These are phyloP conservation scores for Channa maculata DNA, from an alignment of 2,113 vertebrate species.

Conservation along the genomic window DNA sequence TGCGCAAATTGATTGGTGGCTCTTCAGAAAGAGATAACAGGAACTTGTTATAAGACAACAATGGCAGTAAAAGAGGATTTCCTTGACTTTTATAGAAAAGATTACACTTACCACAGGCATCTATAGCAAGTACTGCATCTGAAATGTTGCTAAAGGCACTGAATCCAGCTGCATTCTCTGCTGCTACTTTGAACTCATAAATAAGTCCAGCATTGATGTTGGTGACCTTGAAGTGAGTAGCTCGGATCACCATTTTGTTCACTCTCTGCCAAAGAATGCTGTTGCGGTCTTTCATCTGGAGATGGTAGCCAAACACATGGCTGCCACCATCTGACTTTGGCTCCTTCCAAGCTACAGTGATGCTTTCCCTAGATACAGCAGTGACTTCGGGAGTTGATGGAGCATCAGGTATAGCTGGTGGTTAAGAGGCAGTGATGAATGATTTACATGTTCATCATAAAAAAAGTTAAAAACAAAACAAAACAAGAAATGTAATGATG, in stretches of 20 bases:
- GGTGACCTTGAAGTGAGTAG: slow-evolving; percentile 93
- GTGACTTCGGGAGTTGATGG: slow-evolving; percentile 93
- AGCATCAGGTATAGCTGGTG: slow-evolving; percentile 89
- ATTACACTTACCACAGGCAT: slow-evolving; percentile 92
- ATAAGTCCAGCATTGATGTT: slow-evolving; percentile 92
- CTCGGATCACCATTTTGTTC: slow-evolving; percentile 94
- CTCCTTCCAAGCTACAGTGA: slow-evolving; percentile 93
- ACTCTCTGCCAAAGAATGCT: slow-evolving; percentile 96
- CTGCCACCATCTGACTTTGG: slow-evolving; percentile 94
- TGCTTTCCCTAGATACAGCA: slow-evolving; percentile 90
- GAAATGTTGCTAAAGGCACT: slow-evolving; percentile 92
- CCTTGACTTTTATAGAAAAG: background rate
- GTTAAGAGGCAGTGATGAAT: slow-evolving; percentile 15
- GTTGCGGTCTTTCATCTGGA: slow-evolving; percentile 98
- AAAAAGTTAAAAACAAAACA: background rate
- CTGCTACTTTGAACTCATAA: slow-evolving; percentile 97
- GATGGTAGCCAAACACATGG: slow-evolving; percentile 92
- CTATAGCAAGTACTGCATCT: slow-evolving; percentile 95
- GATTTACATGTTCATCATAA: background rate
- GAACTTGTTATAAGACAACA: background rate
- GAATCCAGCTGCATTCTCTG: slow-evolving; percentile 95
- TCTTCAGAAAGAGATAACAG: slow-evolving; percentile 83
- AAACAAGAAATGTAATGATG: background rate
- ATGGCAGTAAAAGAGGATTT: background rate
- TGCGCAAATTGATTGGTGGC: slow-evolving; percentile 89